These are phyloP conservation scores for Nycteola revayana DNA, from an alignment of 2,888 invertebrate species.

Conservation along the genomic window DNA sequence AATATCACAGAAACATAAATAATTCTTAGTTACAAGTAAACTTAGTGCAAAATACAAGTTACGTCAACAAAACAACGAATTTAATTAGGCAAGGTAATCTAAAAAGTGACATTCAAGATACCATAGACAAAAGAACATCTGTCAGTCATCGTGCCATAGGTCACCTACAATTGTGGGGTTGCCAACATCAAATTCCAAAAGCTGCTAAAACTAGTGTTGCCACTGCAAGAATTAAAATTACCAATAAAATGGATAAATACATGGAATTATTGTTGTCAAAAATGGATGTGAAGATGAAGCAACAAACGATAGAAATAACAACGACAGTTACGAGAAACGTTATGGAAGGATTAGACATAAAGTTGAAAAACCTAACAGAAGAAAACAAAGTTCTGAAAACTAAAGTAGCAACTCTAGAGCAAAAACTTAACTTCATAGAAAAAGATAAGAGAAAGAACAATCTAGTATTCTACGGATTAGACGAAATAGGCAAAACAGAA, in stretches of 20 bases:
- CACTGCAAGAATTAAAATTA: no score
- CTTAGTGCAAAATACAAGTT: no score
- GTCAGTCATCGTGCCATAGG: no score
- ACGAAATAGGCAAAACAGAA: conserved; percentile 15
- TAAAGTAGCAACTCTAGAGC: conserved; percentile 1
- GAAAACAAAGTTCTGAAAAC: conserved; percentile 6
- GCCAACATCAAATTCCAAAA: no score
- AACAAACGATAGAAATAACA: neutral
- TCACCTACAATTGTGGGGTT: no score
- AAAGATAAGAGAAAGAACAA: conserved; percentile 16
- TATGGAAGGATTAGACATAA: neutral
- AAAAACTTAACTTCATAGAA: conserved; percentile 5
- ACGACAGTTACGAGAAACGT: neutral
- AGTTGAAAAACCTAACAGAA: neutral
- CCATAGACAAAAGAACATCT: no score
- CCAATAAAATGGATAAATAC: neutral
- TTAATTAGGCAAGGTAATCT: no score
- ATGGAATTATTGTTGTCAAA: neutral
- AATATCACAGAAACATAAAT: no score
- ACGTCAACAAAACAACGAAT: no score
- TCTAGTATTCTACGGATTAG: conserved; percentile 17
- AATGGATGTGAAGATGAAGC: neutral
- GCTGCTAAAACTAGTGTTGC: no score
- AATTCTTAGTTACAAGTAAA: no score
- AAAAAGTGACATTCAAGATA: no score